These are phyloP conservation scores for Aphrocallistes beatrix DNA, from an alignment of 37 sponge, comb jelly and placozoan genomes.

Conservation along the genomic window DNA sequence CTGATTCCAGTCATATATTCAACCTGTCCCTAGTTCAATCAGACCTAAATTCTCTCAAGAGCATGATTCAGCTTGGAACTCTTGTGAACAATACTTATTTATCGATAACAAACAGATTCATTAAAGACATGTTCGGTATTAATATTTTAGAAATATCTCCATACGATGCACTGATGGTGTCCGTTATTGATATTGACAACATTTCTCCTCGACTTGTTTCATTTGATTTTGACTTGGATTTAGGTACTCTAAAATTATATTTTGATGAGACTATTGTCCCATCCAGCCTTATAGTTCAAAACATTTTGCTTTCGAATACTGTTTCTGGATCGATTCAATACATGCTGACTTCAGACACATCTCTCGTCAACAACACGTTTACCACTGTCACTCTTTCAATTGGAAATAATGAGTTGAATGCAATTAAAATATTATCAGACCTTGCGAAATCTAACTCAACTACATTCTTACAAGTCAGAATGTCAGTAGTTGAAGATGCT, in stretches of 20 bases:
- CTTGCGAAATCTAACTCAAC: neutral
- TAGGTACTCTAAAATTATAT: constrained; percentile 22
- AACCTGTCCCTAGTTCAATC: constrained; percentile 27
- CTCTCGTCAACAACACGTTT: neutral
- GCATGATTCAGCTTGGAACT: constrained; percentile 36
- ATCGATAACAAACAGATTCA: neutral
- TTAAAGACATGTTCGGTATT: constrained; percentile 47
- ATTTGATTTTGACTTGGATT: constrained; percentile 76
- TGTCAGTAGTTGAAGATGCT: constrained; percentile 21
- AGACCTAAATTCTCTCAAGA: constrained; percentile 66
- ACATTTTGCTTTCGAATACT: neutral
- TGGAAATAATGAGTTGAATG: neutral
- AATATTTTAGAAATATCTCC: constrained; percentile 10
- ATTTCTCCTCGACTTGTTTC: constrained; percentile 43
- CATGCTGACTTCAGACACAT: neutral
- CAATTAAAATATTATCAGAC: neutral
- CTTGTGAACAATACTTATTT: constrained; percentile 37
- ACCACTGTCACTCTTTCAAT: neutral
- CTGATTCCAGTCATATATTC: constrained; percentile 29
- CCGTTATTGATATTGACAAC: constrained; percentile 24
- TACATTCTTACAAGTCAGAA: neutral
- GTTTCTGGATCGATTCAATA: neutral
- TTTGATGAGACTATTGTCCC: constrained; percentile 16
- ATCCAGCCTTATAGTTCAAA: neutral
- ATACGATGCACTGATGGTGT: constrained; percentile 25